Percentiles rank a stretch among this genome's conserved stretches.
phyloP scores from a whole-genome alignment of 2,113 vertebrate species.

The Ailurus styani region DNA sequence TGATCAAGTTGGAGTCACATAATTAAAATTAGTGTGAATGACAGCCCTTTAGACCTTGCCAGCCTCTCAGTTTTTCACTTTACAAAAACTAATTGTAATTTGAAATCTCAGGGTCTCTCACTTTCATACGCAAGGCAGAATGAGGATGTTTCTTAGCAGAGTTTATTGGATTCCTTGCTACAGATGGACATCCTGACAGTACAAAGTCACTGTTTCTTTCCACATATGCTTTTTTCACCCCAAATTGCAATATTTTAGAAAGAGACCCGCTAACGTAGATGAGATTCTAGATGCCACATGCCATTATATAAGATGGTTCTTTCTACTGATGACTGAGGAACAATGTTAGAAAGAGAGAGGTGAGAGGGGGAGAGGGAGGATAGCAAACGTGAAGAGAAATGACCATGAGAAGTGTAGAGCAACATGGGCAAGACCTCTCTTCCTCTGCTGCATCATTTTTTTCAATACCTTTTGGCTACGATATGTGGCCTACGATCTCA shows the following conservation, averaged over 20 bases:
- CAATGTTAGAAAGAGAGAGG: not conserved
- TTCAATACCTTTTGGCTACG: not conserved
- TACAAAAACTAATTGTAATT: not conserved
- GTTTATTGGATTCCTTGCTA: not conserved
- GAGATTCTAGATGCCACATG: not conserved
- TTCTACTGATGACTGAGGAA: not conserved
- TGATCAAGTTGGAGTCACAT: constrained; percentile 29
- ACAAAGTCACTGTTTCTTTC: not conserved
- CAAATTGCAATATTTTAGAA: not conserved
- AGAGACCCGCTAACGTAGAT: not conserved
- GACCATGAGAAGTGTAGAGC: not conserved
- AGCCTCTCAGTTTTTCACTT: not conserved
- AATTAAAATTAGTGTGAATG: constrained; percentile 58
- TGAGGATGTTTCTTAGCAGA: not conserved
- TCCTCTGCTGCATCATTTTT: not conserved
- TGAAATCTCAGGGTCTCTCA: not conserved
- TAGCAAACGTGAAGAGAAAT: not conserved
- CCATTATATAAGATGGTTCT: not conserved
- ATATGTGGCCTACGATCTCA: not conserved
- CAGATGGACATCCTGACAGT: not conserved
- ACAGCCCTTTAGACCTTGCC: not conserved
- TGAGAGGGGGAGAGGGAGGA: not conserved
- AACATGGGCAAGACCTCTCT: not conserved
- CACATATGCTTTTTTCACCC: not conserved
- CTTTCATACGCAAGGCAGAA: constrained; percentile 8